These are phyloP conservation scores for Microcebus murinus DNA, from an alignment of 2,113 vertebrate genomes.

Conservation along the genomic window DNA sequence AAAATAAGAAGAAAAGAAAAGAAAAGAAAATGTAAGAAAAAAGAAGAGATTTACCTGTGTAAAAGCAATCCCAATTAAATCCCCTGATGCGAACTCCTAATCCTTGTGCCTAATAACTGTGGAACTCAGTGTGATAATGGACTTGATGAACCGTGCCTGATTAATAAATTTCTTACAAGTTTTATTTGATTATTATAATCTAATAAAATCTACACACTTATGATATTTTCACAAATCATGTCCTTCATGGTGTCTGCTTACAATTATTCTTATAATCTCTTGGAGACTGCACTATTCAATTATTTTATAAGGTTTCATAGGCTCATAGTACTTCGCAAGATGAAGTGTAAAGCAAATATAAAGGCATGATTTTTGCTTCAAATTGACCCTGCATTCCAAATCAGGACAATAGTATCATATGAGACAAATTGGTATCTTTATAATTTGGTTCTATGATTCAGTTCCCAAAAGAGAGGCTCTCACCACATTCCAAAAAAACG, in stretches of 20 bases:
- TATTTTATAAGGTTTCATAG: background rate
- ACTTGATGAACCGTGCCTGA: background rate
- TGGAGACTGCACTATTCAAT: background rate
- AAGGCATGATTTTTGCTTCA: background rate
- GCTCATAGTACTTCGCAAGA: background rate
- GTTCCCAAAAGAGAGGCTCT: background rate
- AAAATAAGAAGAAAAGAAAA: background rate
- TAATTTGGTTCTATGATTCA: background rate
- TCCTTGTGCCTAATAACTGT: background rate
- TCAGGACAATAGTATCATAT: background rate
- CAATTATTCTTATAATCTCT: background rate
- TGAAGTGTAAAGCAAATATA: background rate
- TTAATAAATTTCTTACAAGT: slow-evolving; percentile 24
- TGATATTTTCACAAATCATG: slow-evolving; percentile 6
- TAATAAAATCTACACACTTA: background rate
- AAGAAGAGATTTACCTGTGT: background rate
- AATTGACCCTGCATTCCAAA: background rate
- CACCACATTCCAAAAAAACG: too few relatives aligned
- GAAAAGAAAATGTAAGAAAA: background rate
- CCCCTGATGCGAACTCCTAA: background rate
- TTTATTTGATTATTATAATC: slow-evolving; percentile 50
- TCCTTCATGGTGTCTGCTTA: background rate
- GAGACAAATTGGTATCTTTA: background rate
- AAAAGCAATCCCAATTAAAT: background rate
- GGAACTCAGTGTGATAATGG: background rate